Evolutionary conservation across 2,888 invertebrate genomes (phyloP).

Genomic region (Oxystoma pomonae): DNA sequence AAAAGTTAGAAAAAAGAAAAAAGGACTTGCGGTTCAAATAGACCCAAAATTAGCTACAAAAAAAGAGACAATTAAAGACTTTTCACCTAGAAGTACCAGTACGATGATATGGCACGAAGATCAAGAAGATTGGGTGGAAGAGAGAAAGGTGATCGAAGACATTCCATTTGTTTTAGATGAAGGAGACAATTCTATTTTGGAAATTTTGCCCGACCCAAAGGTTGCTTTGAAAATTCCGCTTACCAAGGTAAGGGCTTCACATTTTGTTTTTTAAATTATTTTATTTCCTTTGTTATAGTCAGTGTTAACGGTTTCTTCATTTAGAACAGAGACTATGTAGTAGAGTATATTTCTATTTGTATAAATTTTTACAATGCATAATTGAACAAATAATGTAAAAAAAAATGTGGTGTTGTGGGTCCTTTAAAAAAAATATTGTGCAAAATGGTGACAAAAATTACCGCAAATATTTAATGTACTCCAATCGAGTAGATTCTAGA

Average conservation of each 20-base stretch:
- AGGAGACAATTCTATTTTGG: slow-evolving; percentile 41
- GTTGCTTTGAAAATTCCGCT: not conserved
- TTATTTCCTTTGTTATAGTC: no score
- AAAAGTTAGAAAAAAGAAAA: slow-evolving; percentile 9
- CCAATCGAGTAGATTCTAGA: no score
- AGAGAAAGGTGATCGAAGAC: slow-evolving; percentile 34
- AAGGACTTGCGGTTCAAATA: slow-evolving; percentile 8
- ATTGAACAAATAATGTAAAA: no score
- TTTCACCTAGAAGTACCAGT: not conserved
- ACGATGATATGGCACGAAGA: slow-evolving; percentile 24
- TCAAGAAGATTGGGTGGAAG: slow-evolving; percentile 35
- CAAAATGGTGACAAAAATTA: no score
- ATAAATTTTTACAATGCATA: no score
- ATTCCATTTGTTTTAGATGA: slow-evolving; percentile 45
- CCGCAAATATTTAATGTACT: no score
- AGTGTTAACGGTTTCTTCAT: no score
- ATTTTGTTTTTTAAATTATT: no score
- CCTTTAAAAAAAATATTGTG: no score
- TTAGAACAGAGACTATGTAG: no score
- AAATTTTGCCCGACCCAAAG: slow-evolving; percentile 32
- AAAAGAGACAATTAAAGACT: slow-evolving; percentile 11
- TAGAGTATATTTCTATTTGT: no score
- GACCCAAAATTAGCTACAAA: slow-evolving; percentile 3
- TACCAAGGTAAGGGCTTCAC: not conserved
- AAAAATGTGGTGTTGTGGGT: no score